Conservation (phyloP, 1,140 invertebrate genomes). For the Aphaenogaster floridana region DNA sequence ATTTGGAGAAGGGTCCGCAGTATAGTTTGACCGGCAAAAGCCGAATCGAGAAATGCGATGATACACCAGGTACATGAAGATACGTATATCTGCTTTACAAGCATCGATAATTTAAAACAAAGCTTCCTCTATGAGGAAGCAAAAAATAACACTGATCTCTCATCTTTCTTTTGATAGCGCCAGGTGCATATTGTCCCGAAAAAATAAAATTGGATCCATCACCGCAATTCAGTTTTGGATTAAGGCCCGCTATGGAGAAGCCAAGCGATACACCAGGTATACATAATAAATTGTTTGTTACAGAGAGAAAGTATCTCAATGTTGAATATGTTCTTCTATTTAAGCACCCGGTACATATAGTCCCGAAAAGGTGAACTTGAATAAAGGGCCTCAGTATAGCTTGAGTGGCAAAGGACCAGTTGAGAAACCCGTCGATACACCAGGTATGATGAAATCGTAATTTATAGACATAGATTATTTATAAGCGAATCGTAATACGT, state of each 20-base stretch:
- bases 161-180: slow-evolving; percentile 38
- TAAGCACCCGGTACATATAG: slow-evolving; percentile 75
- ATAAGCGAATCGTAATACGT: not conserved
- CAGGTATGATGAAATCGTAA: slow-evolving; percentile 76
- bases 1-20: slow-evolving; percentile 88
- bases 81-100: not conserved
- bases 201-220: slow-evolving; percentile 89
- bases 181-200: slow-evolving; percentile 84
- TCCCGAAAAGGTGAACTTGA: slow-evolving; percentile 87
- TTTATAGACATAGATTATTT: not conserved
- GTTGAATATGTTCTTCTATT: not conserved
- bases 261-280: slow-evolving; percentile 87
- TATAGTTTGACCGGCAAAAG: slow-evolving; percentile 88
- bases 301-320: not conserved
- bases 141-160: not conserved
- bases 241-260: slow-evolving; percentile 86
- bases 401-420: slow-evolving; percentile 86
- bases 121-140: no score
- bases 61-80: slow-evolving; percentile 85
- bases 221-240: slow-evolving; percentile 88
- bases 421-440: slow-evolving; percentile 87
- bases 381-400: slow-evolving; percentile 88
- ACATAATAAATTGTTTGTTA: not conserved
- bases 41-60: slow-evolving; percentile 85
- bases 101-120: not conserved